These are phyloP conservation scores for Spongia lamella DNA, from an alignment of 37 sponge, comb jelly and placozoan genomes.

Conservation along the genomic window DNA sequence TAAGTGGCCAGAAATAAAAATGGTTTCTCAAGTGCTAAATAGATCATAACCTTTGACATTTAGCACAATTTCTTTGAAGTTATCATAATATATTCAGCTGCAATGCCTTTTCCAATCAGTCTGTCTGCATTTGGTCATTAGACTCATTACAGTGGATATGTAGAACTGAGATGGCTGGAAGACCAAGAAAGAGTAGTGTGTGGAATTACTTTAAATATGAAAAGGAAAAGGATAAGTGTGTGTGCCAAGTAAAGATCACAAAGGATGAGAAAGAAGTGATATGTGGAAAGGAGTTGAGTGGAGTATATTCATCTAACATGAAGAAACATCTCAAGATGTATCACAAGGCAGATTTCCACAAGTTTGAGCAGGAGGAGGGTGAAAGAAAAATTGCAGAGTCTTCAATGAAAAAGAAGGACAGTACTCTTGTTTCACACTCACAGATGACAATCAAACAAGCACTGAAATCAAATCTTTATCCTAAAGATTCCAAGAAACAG, in stretches of 20 bases:
- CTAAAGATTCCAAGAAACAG: slow-evolving; percentile 1
- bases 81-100: too few relatives aligned
- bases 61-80: too few relatives aligned
- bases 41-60: too few relatives aligned
- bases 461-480: slow-evolving; percentile 1
- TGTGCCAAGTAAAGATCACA: slow-evolving; percentile 7
- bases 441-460: slow-evolving; percentile 6
- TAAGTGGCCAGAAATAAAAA: too few relatives aligned
- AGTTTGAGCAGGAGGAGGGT: slow-evolving; percentile 1
- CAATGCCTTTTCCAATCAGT: too few relatives aligned
- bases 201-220: slow-evolving; percentile 22
- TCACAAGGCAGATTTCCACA: slow-evolving; percentile 2
- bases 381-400: not conserved
- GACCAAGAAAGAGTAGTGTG: slow-evolving; percentile 14
- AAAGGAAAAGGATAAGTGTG: not conserved
- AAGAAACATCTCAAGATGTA: slow-evolving; percentile 9
- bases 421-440: not conserved
- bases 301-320: slow-evolving; percentile 6
- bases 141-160: too few relatives aligned
- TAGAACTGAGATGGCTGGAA: not conserved
- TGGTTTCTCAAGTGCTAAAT: too few relatives aligned
- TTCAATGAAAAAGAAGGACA: not conserved
- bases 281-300: slow-evolving; percentile 10
- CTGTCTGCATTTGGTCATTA: too few relatives aligned
- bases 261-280: not conserved